Percentiles rank a stretch among this genome's conserved stretches.
phyloP scores from a whole-genome alignment of 2,113 vertebrate genomes.

The Malurus cyaneus region DNA sequence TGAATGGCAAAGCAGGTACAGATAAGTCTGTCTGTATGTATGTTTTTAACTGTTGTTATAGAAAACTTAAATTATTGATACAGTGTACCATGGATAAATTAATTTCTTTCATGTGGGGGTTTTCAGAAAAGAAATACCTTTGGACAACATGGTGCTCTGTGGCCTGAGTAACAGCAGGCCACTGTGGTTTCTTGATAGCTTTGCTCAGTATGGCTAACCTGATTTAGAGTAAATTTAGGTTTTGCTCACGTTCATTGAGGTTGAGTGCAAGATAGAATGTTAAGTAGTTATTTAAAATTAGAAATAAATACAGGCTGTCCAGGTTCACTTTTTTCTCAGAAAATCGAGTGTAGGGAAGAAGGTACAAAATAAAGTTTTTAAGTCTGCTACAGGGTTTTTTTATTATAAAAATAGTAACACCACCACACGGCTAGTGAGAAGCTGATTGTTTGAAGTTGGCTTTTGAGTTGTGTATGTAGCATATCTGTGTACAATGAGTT shows the following conservation, averaged over 20 bases:
- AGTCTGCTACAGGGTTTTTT: not conserved
- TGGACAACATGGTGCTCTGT: not conserved
- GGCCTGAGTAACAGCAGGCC: not conserved
- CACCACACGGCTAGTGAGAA: not conserved
- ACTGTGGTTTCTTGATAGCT: not conserved
- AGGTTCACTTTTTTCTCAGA: not conserved
- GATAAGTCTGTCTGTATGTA: slow-evolving; percentile 23
- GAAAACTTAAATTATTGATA: not conserved
- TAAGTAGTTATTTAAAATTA: not conserved
- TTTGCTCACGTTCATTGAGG: not conserved
- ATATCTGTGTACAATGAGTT: not conserved
- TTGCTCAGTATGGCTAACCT: not conserved
- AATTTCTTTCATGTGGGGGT: not conserved
- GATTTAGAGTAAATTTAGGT: not conserved
- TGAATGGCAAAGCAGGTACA: slow-evolving; percentile 84
- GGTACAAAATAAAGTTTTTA: not conserved
- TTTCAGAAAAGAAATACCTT: not conserved
- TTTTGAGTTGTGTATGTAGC: not conserved
- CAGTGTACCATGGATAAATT: not conserved
- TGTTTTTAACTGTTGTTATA: not conserved
- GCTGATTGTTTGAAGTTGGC: not conserved
- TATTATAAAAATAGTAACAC: not conserved
- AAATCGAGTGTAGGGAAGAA: not conserved
- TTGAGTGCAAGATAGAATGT: not conserved
- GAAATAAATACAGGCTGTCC: not conserved